Evolutionary conservation across 2,888 invertebrate genomes (phyloP).

Genomic region (Chymomyza amoena): DNA sequence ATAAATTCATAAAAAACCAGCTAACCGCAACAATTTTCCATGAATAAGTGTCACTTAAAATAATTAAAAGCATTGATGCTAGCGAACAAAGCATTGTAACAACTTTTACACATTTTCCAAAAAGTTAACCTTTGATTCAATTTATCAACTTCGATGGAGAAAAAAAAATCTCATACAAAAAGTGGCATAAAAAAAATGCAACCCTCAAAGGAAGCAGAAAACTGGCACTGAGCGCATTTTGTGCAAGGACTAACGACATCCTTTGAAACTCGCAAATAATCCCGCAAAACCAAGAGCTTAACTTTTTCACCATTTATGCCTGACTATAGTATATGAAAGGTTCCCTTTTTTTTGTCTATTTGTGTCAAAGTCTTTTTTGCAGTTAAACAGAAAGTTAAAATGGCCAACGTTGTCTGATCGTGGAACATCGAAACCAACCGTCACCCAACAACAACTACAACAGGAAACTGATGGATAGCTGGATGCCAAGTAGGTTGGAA

Average conservation of each 20-base stretch:
- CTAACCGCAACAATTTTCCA: slow-evolving; percentile 33
- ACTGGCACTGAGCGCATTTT: slow-evolving; percentile 1
- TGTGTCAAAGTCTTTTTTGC: slow-evolving; percentile 37
- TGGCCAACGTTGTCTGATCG: slow-evolving; percentile 67
- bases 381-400: slow-evolving; percentile 64
- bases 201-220: background rate
- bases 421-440: slow-evolving; percentile 19
- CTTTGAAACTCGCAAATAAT: slow-evolving; percentile 64
- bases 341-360: slow-evolving; percentile 17
- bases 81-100: background rate
- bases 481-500: slow-evolving; percentile 1
- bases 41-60: background rate
- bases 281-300: slow-evolving; percentile 66
- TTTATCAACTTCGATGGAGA: slow-evolving; percentile 55
- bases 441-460: slow-evolving; percentile 1
- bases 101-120: slow-evolving; percentile 28
- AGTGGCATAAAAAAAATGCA: slow-evolving; percentile 10
- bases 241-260: slow-evolving; percentile 51
- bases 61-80: background rate
- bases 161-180: slow-evolving; percentile 3
- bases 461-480: slow-evolving; percentile 49
- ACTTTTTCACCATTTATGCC: slow-evolving; percentile 62
- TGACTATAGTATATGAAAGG: slow-evolving; percentile 3
- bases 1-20: background rate
- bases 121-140: slow-evolving; percentile 60